Conservation (phyloP, 2,888 invertebrate genomes). For the Melangyna quadrimaculata region DNA sequence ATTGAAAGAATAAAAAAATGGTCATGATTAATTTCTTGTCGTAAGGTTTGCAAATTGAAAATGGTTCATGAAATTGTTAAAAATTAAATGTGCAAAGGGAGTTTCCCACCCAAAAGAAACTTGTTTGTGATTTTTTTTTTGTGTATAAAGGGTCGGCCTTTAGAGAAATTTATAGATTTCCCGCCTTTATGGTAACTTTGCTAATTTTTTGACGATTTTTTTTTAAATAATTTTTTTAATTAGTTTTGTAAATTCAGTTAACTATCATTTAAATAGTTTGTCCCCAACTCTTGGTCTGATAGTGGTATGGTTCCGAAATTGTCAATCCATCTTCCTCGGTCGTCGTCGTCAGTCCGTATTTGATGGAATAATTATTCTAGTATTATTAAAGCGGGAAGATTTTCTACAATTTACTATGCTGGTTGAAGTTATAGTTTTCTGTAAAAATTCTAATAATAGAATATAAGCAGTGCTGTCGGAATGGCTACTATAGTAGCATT, state of each 20-base stretch:
- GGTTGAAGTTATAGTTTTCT: background rate
- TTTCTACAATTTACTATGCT: background rate
- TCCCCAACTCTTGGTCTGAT: background rate
- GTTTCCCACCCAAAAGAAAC: background rate
- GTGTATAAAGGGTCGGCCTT: slow-evolving; percentile 24
- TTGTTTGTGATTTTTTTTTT: slow-evolving; percentile 14
- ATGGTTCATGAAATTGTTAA: background rate
- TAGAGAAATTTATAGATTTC: slow-evolving; percentile 37
- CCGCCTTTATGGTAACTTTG: slow-evolving; percentile 67
- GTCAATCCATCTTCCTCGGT: background rate
- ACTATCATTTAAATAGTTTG: background rate
- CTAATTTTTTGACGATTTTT: background rate
- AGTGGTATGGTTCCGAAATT: background rate
- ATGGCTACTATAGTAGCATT: too few species aligned
- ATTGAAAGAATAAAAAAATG: background rate
- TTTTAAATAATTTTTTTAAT: background rate
- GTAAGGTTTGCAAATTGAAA: background rate
- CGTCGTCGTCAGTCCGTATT: background rate
- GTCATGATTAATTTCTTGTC: slow-evolving; percentile 6
- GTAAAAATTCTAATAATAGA: background rate
- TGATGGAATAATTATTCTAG: background rate
- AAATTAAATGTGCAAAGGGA: background rate
- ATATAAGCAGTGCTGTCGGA: background rate
- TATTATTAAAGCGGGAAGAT: background rate
- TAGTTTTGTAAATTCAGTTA: background rate